A percentile compares a stretch with the other conserved stretches of the same genome.
These are phyloP conservation scores for Agrotis puta DNA, from an alignment of 2,888 invertebrate genomes.

Conservation along the genomic window DNA sequence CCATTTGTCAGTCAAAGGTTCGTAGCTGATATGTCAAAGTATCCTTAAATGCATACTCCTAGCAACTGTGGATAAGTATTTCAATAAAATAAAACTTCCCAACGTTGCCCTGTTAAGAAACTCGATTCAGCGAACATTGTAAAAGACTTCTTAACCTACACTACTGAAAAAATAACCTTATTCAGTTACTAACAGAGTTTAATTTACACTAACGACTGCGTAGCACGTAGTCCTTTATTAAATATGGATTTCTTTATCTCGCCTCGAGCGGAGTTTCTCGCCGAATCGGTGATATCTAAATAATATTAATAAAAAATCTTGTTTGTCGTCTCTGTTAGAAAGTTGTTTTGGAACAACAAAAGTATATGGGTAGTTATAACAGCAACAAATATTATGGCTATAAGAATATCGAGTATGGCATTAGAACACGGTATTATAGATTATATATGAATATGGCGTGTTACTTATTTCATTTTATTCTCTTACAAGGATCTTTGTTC, in stretches of 20 bases:
- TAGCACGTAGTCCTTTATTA: slow-evolving; percentile 30
- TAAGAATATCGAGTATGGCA: slow-evolving; percentile 26
- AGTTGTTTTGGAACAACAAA: slow-evolving; percentile 43
- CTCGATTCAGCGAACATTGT: slow-evolving; percentile 23
- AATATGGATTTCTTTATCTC: slow-evolving; percentile 61
- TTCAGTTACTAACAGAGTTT: slow-evolving; percentile 3
- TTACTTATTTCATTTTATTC: slow-evolving; percentile 2
- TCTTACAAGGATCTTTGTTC: not conserved
- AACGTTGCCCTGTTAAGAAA: slow-evolving; percentile 32
- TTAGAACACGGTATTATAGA: not conserved
- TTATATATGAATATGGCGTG: slow-evolving; percentile 9
- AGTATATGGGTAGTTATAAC: slow-evolving; percentile 10
- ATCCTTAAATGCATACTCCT: slow-evolving; percentile 39
- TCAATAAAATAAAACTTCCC: slow-evolving; percentile 59
- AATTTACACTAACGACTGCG: slow-evolving; percentile 24
- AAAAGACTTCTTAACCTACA: not conserved
- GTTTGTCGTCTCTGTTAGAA: slow-evolving; percentile 47
- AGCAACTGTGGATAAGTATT: slow-evolving; percentile 42
- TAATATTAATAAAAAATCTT: slow-evolving; percentile 59
- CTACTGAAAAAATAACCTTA: slow-evolving; percentile 31
- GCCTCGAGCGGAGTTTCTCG: slow-evolving; percentile 43
- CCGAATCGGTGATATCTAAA: slow-evolving; percentile 54
- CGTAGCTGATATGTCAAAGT: slow-evolving; percentile 30
- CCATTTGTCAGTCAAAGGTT: slow-evolving; percentile 11
- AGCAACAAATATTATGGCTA: slow-evolving; percentile 21